These are phyloP conservation scores for Gymnogyps californianus DNA, from an alignment of 2,113 vertebrate species.

Conservation along the genomic window DNA sequence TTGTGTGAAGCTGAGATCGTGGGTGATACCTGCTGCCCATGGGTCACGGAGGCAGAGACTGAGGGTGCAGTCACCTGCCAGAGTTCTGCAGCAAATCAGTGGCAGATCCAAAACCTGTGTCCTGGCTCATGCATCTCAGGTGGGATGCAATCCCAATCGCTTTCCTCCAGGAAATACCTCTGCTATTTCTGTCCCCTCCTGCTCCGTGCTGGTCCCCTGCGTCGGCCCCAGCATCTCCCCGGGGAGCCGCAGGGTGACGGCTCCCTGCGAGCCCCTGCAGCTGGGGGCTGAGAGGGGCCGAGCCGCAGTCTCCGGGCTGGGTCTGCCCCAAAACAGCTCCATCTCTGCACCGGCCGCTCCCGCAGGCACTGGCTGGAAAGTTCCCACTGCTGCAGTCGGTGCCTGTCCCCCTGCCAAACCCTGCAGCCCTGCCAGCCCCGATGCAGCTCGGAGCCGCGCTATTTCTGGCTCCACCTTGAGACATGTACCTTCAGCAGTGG, in stretches of 20 bases:
- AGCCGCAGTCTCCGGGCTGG: background rate
- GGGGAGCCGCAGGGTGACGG: background rate
- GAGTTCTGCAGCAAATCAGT: background rate
- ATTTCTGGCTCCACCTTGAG: constrained; percentile 67
- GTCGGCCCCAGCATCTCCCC: background rate
- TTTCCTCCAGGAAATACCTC: background rate
- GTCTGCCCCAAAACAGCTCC: background rate
- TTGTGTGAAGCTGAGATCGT: background rate
- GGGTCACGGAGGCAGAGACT: background rate
- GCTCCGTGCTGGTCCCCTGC: background rate
- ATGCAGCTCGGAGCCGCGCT: constrained; percentile 23
- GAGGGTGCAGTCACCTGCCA: background rate
- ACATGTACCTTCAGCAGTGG: constrained; percentile 6
- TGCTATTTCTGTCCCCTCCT: background rate
- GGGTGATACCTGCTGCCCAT: background rate
- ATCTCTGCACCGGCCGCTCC: background rate
- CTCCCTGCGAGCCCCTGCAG: rapidly evolving
- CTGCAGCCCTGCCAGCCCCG: constrained; percentile 44
- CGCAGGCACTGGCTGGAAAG: background rate
- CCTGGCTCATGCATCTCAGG: rapidly evolving
- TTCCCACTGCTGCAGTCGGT: constrained; percentile 50
- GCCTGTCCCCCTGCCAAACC: constrained; percentile 51
- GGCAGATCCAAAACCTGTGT: background rate
- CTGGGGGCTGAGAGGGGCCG: background rate
- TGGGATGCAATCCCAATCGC: background rate